phyloP scores from a whole-genome alignment of 2,888 invertebrate species.

The Harpagoxenus sublaevis region DNA sequence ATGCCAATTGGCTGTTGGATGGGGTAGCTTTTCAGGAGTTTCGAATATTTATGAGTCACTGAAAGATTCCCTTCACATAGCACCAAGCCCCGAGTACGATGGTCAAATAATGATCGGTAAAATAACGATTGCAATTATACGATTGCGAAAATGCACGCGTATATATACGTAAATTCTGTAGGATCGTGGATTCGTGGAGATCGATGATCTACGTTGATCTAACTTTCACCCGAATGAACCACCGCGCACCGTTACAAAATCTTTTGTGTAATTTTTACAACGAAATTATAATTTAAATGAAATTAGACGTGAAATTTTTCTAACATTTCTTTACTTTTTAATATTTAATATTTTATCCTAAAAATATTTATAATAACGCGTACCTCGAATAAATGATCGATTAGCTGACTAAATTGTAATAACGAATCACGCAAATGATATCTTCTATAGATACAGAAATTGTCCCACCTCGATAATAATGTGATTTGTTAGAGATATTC shows the following conservation, averaged over 20 bases:
- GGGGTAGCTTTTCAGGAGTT: background rate
- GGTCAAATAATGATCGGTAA: background rate
- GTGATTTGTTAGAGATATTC: background rate
- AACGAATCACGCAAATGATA: background rate
- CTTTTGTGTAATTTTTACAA: background rate
- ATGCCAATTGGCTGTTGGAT: background rate
- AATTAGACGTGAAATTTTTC: background rate
- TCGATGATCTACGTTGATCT: background rate
- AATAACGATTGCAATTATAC: constrained; percentile 8
- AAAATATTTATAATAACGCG: background rate
- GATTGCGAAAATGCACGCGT: constrained; percentile 12
- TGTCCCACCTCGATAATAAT: background rate
- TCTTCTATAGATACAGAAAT: background rate
- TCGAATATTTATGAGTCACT: background rate
- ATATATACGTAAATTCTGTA: constrained; percentile 15
- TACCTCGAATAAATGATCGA: background rate
- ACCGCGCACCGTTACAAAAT: background rate
- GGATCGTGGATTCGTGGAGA: constrained; percentile 1
- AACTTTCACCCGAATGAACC: background rate
- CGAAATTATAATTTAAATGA: background rate
- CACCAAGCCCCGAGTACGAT: background rate
- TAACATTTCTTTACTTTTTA: background rate
- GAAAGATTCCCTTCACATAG: background rate
- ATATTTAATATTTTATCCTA: background rate
- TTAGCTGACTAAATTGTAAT: background rate